Evolutionary conservation across 2,113 vertebrate genomes (phyloP).

Genomic region (Ochotona princeps): DNA sequence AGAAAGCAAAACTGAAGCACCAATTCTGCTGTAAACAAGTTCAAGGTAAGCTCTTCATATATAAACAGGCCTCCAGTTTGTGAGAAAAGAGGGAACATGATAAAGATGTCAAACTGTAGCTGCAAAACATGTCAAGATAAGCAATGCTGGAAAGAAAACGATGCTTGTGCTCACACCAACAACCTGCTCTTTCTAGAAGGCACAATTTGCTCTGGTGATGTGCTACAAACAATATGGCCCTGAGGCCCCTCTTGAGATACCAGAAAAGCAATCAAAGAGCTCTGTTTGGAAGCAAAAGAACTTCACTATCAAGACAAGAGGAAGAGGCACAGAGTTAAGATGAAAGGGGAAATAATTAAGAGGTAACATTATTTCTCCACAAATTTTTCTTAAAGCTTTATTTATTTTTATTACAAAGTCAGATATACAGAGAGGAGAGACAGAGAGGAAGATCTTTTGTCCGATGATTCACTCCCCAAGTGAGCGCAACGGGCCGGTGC

Average conservation of each 20-base stretch:
- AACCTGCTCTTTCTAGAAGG: background rate
- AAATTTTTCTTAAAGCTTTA: too few relatives aligned
- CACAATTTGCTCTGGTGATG: background rate
- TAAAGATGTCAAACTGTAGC: background rate
- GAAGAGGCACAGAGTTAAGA: background rate
- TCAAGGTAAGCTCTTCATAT: background rate
- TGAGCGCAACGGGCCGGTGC: too few relatives aligned
- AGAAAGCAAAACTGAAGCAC: background rate
- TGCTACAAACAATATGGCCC: background rate
- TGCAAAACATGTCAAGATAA: conserved; percentile 11
- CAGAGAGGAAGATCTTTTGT: too few relatives aligned
- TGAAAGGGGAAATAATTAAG: background rate
- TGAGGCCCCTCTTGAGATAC: background rate
- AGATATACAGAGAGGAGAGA: too few relatives aligned
- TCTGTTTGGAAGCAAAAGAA: conserved; percentile 1
- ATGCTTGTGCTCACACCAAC: too few relatives aligned
- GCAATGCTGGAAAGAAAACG: background rate
- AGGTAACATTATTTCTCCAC: background rate
- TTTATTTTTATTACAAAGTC: too few relatives aligned
- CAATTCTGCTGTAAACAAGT: background rate
- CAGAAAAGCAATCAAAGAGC: background rate
- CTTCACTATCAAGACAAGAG: background rate
- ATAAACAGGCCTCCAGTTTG: background rate
- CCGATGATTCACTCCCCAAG: too few relatives aligned
- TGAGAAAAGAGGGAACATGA: background rate